Percentiles rank a stretch among this genome's conserved stretches.
These are phyloP conservation scores for Periphyllus acericola DNA, from an alignment of 2,888 invertebrate genomes.

Conservation along the genomic window DNA sequence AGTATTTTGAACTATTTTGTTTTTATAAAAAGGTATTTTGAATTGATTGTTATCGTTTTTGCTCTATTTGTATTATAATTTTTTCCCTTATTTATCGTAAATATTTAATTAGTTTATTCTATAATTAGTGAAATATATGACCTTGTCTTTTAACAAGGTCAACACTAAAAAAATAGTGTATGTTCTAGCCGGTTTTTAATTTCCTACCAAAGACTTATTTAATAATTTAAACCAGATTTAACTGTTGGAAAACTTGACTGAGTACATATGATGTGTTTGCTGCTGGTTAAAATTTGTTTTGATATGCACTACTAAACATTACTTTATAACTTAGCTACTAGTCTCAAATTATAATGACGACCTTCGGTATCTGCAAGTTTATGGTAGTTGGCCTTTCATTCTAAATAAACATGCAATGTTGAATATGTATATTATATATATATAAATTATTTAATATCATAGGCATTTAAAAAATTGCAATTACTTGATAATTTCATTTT, in stretches of 20 bases:
- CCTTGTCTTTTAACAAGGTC: slow-evolving; percentile 48
- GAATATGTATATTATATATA: too few relatives aligned
- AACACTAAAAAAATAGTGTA: not conserved
- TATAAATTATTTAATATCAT: too few relatives aligned
- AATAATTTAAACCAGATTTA: slow-evolving; percentile 15
- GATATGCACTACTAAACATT: not conserved
- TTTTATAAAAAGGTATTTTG: too few relatives aligned
- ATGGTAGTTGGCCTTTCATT: slow-evolving; percentile 45
- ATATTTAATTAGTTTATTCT: not conserved
- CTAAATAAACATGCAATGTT: not conserved
- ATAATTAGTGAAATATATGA: not conserved
- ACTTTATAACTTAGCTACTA: not conserved
- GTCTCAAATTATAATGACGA: slow-evolving; percentile 4
- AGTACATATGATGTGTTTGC: slow-evolving; percentile 2
- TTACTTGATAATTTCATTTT: too few relatives aligned
- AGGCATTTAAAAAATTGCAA: too few relatives aligned
- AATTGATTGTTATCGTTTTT: too few relatives aligned
- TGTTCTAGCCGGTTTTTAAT: slow-evolving; percentile 7
- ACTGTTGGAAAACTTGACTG: slow-evolving; percentile 12
- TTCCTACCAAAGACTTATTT: slow-evolving; percentile 15
- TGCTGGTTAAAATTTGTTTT: slow-evolving; percentile 3
- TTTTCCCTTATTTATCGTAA: not conserved
- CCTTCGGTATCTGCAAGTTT: slow-evolving; percentile 44
- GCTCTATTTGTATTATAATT: not conserved
- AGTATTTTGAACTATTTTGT: not conserved